These are phyloP conservation scores for Mustela erminea DNA, from an alignment of 2,797 vertebrate genomes.

Conservation along the genomic window DNA sequence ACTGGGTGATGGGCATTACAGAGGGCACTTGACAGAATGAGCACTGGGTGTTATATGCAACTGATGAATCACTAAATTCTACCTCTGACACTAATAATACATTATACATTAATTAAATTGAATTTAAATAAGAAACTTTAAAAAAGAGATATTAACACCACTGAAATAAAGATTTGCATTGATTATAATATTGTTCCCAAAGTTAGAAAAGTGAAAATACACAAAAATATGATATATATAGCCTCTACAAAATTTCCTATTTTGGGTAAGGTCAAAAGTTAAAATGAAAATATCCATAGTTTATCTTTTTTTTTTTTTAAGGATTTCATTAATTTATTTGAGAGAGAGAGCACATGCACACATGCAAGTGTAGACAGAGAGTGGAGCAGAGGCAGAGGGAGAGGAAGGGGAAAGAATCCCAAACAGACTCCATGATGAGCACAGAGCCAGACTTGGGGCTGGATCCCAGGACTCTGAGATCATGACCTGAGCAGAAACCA, in stretches of 20 bases:
- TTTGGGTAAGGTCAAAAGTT: not conserved
- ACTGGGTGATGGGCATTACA: not conserved
- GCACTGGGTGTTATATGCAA: not conserved
- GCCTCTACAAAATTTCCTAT: not conserved
- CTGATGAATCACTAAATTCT: not conserved
- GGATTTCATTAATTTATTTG: not conserved
- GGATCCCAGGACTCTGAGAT: not conserved
- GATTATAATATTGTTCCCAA: constrained; percentile 29
- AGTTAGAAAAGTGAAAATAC: constrained; percentile 25
- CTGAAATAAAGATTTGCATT: not conserved
- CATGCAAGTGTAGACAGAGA: not conserved
- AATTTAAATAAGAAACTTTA: not conserved
- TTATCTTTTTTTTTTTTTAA: not conserved
- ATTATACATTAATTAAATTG: not conserved
- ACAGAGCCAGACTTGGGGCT: not conserved
- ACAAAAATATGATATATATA: not conserved
- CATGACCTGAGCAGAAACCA: not conserved
- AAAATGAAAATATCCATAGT: constrained; percentile 13
- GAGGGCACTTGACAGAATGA: not conserved
- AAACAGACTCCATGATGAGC: not conserved
- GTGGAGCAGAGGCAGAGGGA: not conserved
- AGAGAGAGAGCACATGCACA: not conserved
- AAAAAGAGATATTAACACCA: not conserved
- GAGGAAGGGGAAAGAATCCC: not conserved
- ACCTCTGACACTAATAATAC: not conserved